These are phyloP conservation scores for Tolmerus cingulatus DNA, from an alignment of 2,888 invertebrate genomes.

Conservation along the genomic window DNA sequence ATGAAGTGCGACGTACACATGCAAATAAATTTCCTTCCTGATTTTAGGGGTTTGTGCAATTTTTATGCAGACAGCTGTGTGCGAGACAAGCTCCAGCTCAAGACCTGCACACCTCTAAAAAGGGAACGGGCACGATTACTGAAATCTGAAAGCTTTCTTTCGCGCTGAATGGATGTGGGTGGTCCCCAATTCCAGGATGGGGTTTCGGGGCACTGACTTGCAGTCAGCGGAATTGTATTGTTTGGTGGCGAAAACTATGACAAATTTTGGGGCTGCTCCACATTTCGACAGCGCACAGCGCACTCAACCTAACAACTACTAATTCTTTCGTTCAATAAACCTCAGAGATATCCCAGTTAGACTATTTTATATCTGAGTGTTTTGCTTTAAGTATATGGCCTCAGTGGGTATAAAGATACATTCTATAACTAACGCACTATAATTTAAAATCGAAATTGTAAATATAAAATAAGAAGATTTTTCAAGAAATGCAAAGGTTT, in stretches of 20 bases:
- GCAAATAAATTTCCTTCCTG: constrained; percentile 16
- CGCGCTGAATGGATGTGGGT: neutral
- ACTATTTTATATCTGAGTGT: too few relatives aligned
- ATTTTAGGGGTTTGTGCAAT: neutral
- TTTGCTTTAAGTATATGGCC: too few relatives aligned
- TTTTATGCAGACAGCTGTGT: neutral
- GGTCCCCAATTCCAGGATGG: neutral
- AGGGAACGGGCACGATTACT: neutral
- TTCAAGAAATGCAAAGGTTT: too few relatives aligned
- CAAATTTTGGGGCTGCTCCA: neutral
- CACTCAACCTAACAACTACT: neutral
- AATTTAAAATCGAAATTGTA: too few relatives aligned
- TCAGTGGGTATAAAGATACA: too few relatives aligned
- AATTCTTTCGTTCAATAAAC: neutral
- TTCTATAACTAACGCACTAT: too few relatives aligned
- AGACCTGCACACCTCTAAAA: neutral
- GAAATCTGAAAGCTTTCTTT: neutral
- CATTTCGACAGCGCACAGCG: neutral
- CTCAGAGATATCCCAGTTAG: neutral
- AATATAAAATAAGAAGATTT: too few relatives aligned
- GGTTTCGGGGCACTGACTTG: neutral
- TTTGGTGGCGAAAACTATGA: neutral
- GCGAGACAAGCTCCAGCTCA: neutral
- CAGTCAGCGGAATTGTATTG: neutral
- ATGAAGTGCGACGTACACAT: constrained; percentile 6